A percentile compares a stretch with the other conserved stretches of the same genome.
Conservation (phyloP, 1,140 invertebrate genomes). For the Drosophila melanica region DNA sequence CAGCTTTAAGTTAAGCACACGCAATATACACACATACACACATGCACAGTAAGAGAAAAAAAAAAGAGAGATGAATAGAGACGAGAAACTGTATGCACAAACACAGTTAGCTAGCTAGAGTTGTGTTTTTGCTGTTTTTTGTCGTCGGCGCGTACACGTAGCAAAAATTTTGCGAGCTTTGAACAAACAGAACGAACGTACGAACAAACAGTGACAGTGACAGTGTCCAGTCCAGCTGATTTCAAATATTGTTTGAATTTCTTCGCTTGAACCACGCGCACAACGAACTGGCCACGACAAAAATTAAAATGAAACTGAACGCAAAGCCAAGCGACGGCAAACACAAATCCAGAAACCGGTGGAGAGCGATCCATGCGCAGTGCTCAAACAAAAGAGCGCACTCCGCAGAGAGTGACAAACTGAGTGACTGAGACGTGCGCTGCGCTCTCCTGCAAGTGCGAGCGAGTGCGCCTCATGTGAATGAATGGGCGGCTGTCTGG, state of each 20-base stretch:
- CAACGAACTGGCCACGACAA: constrained; percentile 68
- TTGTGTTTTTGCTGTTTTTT: constrained; percentile 32
- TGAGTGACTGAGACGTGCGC: constrained; percentile 14
- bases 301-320: constrained; percentile 77
- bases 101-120: constrained; percentile 35
- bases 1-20: constrained; percentile 40
- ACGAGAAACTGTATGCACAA: constrained; percentile 44
- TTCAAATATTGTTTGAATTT: constrained; percentile 51
- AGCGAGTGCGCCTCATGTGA: constrained; percentile 37
- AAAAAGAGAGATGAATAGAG: constrained; percentile 39
- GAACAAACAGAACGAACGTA: constrained; percentile 42
- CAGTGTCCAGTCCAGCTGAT: constrained; percentile 51
- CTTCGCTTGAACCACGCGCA: constrained; percentile 53
- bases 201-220: constrained; percentile 30
- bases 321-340: constrained; percentile 46
- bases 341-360: constrained; percentile 62
- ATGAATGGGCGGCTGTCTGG: constrained; percentile 64
- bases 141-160: constrained; percentile 50
- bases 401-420: constrained; percentile 23
- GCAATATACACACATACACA: constrained; percentile 25
- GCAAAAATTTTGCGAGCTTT: constrained; percentile 52
- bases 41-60: constrained; percentile 19
- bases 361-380: constrained; percentile 41
- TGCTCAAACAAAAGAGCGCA: constrained; percentile 24
- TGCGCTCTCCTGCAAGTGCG: constrained; percentile 1